Conservation (phyloP, 2,888 invertebrate species). For the Bembecia ichneumoniformis region DNA sequence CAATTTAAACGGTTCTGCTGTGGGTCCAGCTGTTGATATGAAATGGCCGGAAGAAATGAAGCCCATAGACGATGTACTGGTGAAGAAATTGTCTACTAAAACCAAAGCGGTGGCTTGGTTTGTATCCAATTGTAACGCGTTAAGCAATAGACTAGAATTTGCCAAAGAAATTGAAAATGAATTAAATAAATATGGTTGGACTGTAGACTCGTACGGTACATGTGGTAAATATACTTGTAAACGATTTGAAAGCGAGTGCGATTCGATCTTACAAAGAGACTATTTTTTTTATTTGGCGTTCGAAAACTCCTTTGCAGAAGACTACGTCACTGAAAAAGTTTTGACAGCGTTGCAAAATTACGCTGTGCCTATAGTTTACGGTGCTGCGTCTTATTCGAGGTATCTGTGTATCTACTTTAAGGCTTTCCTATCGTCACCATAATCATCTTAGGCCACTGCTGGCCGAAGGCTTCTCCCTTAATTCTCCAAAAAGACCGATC, state of each 20-base stretch:
- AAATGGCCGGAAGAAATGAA: constrained; percentile 31
- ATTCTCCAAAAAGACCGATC: too few species aligned
- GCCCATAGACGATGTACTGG: constrained; percentile 22
- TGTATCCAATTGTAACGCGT: constrained; percentile 27
- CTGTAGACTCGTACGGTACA: constrained; percentile 29
- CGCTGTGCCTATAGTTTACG: constrained; percentile 76
- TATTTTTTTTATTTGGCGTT: constrained; percentile 44
- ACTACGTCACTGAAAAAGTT: constrained; percentile 43
- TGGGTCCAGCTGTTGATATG: constrained; percentile 34
- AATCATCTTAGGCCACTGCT: background rate
- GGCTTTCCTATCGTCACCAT: background rate
- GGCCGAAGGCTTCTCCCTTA: too few species aligned
- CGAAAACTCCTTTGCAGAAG: constrained; percentile 34
- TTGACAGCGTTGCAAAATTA: constrained; percentile 56
- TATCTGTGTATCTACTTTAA: constrained; percentile 6
- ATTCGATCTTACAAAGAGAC: constrained; percentile 21
- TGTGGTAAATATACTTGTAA: constrained; percentile 28
- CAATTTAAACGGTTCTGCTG: constrained; percentile 19
- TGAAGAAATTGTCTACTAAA: constrained; percentile 19
- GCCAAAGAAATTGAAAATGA: constrained; percentile 16
- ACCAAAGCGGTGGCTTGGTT: constrained; percentile 34
- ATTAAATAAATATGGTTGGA: constrained; percentile 19
- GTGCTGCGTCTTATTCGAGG: constrained; percentile 71
- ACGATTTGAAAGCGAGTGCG: constrained; percentile 15
- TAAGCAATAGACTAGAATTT: constrained; percentile 18